These are phyloP conservation scores for Dromaius novaehollandiae DNA, from an alignment of 2,113 vertebrate genomes.

Conservation along the genomic window DNA sequence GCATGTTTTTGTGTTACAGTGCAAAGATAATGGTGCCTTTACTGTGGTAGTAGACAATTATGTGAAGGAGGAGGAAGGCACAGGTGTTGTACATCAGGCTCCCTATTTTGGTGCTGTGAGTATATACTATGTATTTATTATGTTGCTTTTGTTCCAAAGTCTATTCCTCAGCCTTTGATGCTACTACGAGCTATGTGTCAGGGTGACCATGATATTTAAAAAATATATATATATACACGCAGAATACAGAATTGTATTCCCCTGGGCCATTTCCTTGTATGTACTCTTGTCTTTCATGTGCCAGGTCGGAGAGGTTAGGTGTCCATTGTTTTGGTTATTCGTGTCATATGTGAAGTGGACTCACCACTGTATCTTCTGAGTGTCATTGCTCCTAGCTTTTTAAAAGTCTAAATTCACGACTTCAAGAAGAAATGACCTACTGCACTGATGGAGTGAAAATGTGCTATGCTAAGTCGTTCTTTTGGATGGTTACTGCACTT, in stretches of 20 bases:
- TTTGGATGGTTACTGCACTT: background rate
- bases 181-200: background rate
- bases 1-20: slow-evolving; percentile 74
- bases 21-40: slow-evolving; percentile 87
- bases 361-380: background rate
- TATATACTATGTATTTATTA: background rate
- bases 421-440: background rate
- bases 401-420: background rate
- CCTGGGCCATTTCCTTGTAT: background rate
- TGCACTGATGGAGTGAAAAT: background rate
- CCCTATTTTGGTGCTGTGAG: slow-evolving; percentile 98
- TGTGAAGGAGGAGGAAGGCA: slow-evolving; percentile 94
- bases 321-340: background rate
- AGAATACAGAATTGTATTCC: background rate
- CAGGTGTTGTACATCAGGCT: slow-evolving; percentile 95
- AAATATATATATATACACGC: too few relatives aligned
- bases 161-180: background rate
- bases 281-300: background rate
- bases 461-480: background rate
- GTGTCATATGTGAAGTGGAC: background rate
- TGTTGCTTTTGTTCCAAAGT: background rate
- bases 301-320: background rate
- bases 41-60: slow-evolving; percentile 89
- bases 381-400: background rate
- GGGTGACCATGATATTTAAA: background rate